phyloP scores from a whole-genome alignment of 2,797 vertebrate genomes.

The Micromesistius poutassou region DNA sequence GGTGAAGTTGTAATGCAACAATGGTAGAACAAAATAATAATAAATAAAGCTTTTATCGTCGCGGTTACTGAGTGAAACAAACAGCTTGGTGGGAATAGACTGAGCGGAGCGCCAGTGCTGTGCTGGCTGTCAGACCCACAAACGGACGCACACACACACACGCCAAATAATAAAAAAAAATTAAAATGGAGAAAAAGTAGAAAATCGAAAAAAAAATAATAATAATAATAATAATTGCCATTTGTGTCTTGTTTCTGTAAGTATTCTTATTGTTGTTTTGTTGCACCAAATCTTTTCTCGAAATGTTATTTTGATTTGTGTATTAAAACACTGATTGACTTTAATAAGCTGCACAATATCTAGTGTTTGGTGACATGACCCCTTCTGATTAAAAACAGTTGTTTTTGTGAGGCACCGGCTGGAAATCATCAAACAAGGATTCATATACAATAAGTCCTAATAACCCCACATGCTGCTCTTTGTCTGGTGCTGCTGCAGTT shows the following conservation, averaged over 20 bases:
- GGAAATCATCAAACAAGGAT: neutral
- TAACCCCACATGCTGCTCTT: neutral
- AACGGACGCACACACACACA: neutral
- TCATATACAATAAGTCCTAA: neutral
- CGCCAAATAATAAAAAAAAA: neutral
- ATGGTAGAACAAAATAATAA: neutral
- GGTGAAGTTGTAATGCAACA: neutral
- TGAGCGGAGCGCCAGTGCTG: neutral
- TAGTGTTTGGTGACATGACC: neutral
- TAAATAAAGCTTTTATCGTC: neutral
- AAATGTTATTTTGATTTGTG: neutral
- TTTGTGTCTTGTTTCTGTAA: neutral
- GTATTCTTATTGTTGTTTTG: neutral
- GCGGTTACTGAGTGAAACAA: neutral
- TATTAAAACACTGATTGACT: neutral
- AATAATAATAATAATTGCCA: no score
- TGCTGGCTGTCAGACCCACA: neutral
- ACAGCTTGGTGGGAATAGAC: neutral
- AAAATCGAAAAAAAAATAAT: neutral
- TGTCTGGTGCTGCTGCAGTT: neutral
- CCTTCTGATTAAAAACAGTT: neutral
- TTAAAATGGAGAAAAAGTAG: neutral
- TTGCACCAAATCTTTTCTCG: neutral
- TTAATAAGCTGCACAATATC: neutral
- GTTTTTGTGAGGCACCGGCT: neutral